phyloP scores from a whole-genome alignment of 1,140 invertebrate genomes.

The Trachymyrmex septentrionalis region DNA sequence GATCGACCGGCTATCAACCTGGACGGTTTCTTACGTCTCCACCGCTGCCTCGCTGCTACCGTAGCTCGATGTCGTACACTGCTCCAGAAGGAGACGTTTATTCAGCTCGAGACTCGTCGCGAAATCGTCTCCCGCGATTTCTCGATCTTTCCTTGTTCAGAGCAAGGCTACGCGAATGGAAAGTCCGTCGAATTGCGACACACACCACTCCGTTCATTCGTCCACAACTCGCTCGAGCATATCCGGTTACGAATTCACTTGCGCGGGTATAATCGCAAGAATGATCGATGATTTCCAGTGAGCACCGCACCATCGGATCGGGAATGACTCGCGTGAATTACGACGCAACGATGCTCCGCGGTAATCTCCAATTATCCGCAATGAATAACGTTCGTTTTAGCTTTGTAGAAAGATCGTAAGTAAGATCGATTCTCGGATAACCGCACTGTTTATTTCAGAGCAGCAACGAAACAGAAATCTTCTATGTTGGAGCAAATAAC shows the following conservation, averaged over 20 bases:
- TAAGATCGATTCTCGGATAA: neutral
- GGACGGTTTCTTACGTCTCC: neutral
- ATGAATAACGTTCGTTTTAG: slow-evolving; percentile 10
- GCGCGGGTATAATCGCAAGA: neutral
- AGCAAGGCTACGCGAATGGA: slow-evolving; percentile 24
- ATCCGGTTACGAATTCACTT: slow-evolving; percentile 7
- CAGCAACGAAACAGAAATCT: neutral
- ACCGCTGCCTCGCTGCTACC: neutral
- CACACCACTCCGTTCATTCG: neutral
- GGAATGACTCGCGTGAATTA: slow-evolving; percentile 12
- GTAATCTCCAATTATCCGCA: slow-evolving; percentile 16
- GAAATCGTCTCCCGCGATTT: slow-evolving; percentile 1
- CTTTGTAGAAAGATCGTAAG: neutral
- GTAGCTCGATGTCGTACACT: neutral
- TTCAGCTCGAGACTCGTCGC: neutral
- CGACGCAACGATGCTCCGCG: neutral
- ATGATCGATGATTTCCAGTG: slow-evolving; percentile 7
- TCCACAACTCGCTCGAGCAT: neutral
- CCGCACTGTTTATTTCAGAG: neutral
- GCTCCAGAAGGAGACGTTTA: neutral
- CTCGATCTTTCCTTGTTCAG: slow-evolving; percentile 11
- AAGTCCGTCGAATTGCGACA: slow-evolving; percentile 37
- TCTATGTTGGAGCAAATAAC: neutral
- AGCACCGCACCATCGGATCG: neutral
- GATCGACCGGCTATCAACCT: neutral